Percentiles rank a stretch among this genome's conserved stretches.
Evolutionary conservation across 2,113 vertebrate species (phyloP).

Genomic region (Epinephelus lanceolatus): DNA sequence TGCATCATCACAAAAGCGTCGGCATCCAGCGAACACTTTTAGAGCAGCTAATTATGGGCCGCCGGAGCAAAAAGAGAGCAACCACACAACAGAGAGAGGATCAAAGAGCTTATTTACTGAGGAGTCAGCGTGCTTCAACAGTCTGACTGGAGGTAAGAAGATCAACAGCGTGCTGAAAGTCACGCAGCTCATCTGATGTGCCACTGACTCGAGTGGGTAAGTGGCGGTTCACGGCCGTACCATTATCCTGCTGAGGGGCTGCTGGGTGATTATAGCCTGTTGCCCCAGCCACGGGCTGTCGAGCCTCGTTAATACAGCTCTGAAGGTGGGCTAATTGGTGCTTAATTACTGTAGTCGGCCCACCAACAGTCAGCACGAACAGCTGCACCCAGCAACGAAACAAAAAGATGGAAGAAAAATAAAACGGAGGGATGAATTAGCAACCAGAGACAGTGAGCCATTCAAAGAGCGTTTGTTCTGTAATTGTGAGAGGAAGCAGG

Average conservation of each 20-base stretch:
- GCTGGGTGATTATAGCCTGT: conserved; percentile 75
- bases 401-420: conserved; percentile 36
- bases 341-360: conserved; percentile 81
- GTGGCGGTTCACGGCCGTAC: conserved; percentile 61
- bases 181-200: conserved; percentile 39
- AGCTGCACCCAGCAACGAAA: conserved; percentile 73
- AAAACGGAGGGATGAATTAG: conserved; percentile 54
- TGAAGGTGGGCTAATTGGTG: conserved; percentile 82
- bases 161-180: conserved; percentile 38
- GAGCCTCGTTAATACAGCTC: conserved; percentile 74
- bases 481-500: conserved; percentile 71
- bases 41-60: conserved; percentile 41
- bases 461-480: conserved; percentile 64
- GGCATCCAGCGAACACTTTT: conserved; percentile 18
- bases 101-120: conserved; percentile 47
- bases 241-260: conserved; percentile 70
- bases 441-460: conserved; percentile 45
- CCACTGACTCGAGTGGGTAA: conserved; percentile 45
- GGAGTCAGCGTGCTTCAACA: conserved; percentile 30
- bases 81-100: conserved; percentile 40
- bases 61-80: conserved; percentile 35
- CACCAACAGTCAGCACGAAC: conserved; percentile 73
- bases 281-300: conserved; percentile 58
- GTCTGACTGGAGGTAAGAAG: conserved; percentile 51
- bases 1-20: conserved; percentile 29